Evolutionary conservation across 2,888 invertebrate genomes (phyloP).

Genomic region (Eupithecia subumbrata): DNA sequence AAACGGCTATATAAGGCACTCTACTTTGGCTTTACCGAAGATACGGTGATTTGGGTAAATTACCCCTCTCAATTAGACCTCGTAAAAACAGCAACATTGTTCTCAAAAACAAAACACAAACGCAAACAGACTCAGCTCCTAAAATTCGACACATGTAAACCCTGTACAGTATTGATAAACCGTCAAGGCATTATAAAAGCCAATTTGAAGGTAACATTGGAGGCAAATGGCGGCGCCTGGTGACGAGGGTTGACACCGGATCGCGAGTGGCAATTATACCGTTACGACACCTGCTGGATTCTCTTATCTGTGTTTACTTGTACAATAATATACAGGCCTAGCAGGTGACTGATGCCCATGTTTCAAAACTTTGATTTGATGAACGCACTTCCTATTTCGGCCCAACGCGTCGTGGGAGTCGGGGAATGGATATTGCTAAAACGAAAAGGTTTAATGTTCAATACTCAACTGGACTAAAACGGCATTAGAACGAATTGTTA

Average conservation of each 20-base stretch:
- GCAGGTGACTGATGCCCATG: not conserved
- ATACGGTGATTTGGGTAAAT: not conserved
- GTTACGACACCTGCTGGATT: slow-evolving; percentile 55
- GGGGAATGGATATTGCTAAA: not conserved
- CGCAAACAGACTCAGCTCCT: not conserved
- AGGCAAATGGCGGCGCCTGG: slow-evolving; percentile 61
- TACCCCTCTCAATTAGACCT: not conserved
- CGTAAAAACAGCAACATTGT: not conserved
- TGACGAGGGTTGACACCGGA: slow-evolving; percentile 77
- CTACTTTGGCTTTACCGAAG: not conserved
- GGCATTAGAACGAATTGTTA: too few relatives aligned
- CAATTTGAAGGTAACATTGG: slow-evolving; percentile 67
- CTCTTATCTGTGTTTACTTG: slow-evolving; percentile 36
- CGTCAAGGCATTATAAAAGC: slow-evolving; percentile 60
- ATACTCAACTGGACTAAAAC: not conserved
- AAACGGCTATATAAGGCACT: not conserved
- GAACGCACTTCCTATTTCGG: not conserved
- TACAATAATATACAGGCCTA: slow-evolving; percentile 8
- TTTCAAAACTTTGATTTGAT: slow-evolving; percentile 1
- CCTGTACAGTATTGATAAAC: slow-evolving; percentile 54
- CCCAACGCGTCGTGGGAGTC: not conserved
- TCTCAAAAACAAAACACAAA: not conserved
- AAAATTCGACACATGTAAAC: slow-evolving; percentile 34
- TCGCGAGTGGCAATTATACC: slow-evolving; percentile 69
- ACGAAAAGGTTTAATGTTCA: not conserved